These are phyloP conservation scores for Leptobrachium ailaonicum DNA, from an alignment of 2,113 vertebrate genomes.

Conservation along the genomic window DNA sequence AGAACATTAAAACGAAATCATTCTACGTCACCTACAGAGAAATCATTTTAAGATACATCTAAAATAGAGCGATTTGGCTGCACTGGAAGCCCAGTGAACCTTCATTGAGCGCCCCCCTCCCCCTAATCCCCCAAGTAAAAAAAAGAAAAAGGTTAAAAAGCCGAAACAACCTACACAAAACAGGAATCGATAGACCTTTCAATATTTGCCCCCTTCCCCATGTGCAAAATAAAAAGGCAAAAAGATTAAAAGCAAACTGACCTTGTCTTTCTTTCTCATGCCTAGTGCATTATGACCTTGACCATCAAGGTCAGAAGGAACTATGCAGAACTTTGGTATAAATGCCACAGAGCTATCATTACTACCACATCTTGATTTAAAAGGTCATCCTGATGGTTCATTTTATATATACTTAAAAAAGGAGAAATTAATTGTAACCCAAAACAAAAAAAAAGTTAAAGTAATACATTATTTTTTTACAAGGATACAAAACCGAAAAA, in stretches of 20 bases:
- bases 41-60: not conserved
- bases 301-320: constrained; percentile 70
- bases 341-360: constrained; percentile 69
- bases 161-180: constrained; percentile 52
- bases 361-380: constrained; percentile 65
- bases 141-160: constrained; percentile 63
- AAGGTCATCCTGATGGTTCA: constrained; percentile 62
- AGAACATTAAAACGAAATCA: constrained; percentile 59
- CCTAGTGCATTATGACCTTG: constrained; percentile 78
- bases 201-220: constrained; percentile 74
- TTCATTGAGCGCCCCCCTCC: no score
- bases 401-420: constrained; percentile 4
- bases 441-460: not conserved
- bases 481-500: constrained; percentile 58
- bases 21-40: constrained; percentile 55
- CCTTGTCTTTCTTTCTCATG: constrained; percentile 68
- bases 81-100: not conserved
- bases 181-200: constrained; percentile 60
- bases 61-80: constrained; percentile 53
- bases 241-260: constrained; percentile 77
- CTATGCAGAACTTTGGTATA: constrained; percentile 88
- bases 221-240: constrained; percentile 92
- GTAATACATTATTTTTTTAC: no score
- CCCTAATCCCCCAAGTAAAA: no score
- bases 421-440: not conserved